Evolutionary conservation across 2,797 vertebrate species (phyloP).

Genomic region (Otolemur crassicaudatus): DNA sequence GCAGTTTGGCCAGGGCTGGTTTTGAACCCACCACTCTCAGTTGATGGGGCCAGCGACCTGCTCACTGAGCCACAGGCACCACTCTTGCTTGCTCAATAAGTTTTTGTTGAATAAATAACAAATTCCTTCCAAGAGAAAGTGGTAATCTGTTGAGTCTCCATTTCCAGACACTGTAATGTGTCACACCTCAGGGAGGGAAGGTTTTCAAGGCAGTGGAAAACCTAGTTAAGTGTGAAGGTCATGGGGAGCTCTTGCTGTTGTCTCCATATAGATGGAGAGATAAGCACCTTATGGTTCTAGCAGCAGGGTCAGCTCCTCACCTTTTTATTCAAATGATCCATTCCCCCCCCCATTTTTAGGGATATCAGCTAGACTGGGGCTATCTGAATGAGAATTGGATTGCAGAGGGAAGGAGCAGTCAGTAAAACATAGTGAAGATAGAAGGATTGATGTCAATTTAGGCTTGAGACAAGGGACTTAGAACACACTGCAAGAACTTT

Average conservation of each 20-base stretch:
- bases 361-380: rapidly evolving
- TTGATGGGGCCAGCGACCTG: no score
- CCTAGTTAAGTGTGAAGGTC: neutral
- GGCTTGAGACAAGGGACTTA: neutral
- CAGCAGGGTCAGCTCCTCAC: rapidly evolving
- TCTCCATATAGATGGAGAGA: neutral
- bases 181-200: neutral
- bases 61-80: no score
- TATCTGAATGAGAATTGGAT: neutral
- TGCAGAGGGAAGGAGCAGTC: neutral
- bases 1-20: no score
- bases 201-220: neutral
- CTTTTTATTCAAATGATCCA: neutral
- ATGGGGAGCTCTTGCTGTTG: neutral
- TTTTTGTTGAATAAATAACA: neutral
- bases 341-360: neutral
- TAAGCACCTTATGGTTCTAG: neutral
- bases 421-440: neutral
- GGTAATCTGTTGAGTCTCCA: neutral
- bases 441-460: neutral
- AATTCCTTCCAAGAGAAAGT: neutral
- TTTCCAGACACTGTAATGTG: neutral
- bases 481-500: neutral
- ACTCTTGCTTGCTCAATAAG: neutral
- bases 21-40: no score